Evolutionary conservation across 2,113 vertebrate species (phyloP), one percentile per base, ranked within the genome.

Genomic region (Burhinus oedicnemus): DNA sequence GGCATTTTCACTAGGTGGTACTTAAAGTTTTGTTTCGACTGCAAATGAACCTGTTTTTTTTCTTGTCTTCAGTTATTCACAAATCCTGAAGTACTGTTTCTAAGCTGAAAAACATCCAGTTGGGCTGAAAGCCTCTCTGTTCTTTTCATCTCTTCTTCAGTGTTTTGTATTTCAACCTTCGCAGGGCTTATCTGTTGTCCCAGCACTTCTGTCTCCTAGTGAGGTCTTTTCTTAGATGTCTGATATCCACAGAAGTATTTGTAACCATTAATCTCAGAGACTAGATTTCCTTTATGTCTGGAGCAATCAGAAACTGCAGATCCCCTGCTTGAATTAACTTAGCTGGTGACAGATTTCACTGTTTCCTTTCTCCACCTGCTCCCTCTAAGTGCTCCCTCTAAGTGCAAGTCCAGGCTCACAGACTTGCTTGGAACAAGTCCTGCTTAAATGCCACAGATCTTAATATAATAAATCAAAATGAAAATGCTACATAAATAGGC

Each of bases 281-380:
- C 44, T 90, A 62, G 45, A 49, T 85, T 91, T 70, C 62, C 51
- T 80, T 40, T 66, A 70, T 77, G 58, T 40, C 15, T 52, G 9
- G 13, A 77, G 9, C 45, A 90, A 90, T 60, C 86, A 78, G 76
- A 89, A 89, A 61, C 32, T 58, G 32, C 34, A 66, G 17, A 45
- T 92, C 32, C 75, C 49, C 68, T 0, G 8, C 85, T 64, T 89
- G 89, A 94, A 92, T 75, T 87, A 81, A 65, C 36, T 74, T 72
- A 30, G 18, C 27, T 74, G 51, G 17, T 51, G 55, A 66, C 51
- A 92, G 60, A 81, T 92, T 84, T 87, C 76, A 44, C 36, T 70
- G 8, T 66, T 94, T 85, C 52, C 18, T 94, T 94, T 81, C 64
- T 84, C 47, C n/a, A 82, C 81, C 55, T 96, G 83, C 25, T 85